Conservation (phyloP, 2,888 invertebrate species). For the Drosophila neotestacea region DNA sequence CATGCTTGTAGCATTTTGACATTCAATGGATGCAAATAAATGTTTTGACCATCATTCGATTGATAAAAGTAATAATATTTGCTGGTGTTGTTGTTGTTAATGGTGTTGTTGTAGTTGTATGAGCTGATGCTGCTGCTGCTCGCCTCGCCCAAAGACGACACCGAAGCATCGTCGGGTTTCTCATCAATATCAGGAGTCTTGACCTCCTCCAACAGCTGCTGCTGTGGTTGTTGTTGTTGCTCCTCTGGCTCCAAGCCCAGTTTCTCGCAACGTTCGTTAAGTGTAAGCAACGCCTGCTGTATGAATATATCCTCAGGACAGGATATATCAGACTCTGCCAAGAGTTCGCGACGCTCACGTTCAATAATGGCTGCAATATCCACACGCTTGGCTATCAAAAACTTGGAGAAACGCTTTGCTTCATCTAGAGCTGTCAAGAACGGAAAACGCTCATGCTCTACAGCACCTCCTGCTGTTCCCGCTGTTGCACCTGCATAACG, state of each 20-base stretch:
- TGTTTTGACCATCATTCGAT: constrained; percentile 96
- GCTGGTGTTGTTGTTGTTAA: constrained; percentile 85
- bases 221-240: constrained; percentile 17
- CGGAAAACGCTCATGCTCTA: constrained; percentile 79
- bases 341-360: constrained; percentile 90
- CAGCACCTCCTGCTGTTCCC: constrained; percentile 23
- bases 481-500: constrained; percentile 49
- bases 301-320: constrained; percentile 94
- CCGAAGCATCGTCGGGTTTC: constrained; percentile 61
- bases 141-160: constrained; percentile 60
- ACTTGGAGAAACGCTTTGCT: constrained; percentile 87
- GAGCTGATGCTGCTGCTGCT: constrained; percentile 41
- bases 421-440: constrained; percentile 86
- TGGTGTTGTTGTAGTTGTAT: constrained; percentile 78
- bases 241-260: constrained; percentile 66
- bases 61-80: constrained; percentile 84
- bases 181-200: constrained; percentile 61
- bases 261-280: constrained; percentile 84
- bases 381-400: constrained; percentile 89
- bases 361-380: constrained; percentile 91
- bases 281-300: constrained; percentile 91
- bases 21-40: constrained; percentile 96
- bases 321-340: constrained; percentile 89
- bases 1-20: constrained; percentile 94
- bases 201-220: constrained; percentile 26